Conservation (phyloP, 2,113 vertebrate species). For the Micromys minutus region DNA sequence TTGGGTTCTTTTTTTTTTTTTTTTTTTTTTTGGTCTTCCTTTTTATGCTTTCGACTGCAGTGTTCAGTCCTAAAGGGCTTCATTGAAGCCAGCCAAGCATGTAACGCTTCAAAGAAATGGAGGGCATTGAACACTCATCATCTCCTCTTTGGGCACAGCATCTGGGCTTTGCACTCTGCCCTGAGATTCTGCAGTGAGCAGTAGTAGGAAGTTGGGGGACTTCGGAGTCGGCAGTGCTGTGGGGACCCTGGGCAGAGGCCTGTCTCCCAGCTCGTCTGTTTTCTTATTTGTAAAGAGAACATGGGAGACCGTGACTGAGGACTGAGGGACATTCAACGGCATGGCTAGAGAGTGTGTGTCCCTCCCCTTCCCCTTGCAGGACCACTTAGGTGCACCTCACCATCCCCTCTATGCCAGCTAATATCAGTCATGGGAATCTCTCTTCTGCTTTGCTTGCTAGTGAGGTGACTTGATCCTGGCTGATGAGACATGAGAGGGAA, state of each 20-base stretch:
- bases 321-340: neutral
- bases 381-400: neutral
- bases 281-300: neutral
- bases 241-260: neutral
- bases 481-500: neutral
- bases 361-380: neutral
- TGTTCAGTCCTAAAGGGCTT: conserved; percentile 50
- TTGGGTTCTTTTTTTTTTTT: neutral
- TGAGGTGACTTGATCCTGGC: neutral
- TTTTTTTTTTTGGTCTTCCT: neutral
- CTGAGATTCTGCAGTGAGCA: neutral
- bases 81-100: conserved; percentile 53
- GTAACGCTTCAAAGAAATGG: conserved; percentile 60
- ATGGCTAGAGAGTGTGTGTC: neutral
- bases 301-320: neutral
- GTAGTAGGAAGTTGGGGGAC: neutral
- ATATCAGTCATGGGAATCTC: neutral
- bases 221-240: neutral
- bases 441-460: neutral
- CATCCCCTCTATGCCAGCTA: neutral
- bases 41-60: conserved; percentile 52
- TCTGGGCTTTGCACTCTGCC: conserved; percentile 51
- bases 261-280: neutral
- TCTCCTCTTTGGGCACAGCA: conserved; percentile 49
- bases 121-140: conserved; percentile 51